Percentiles rank a stretch among this genome's conserved stretches.
These are phyloP conservation scores for Agrotis exclamationis DNA, from an alignment of 2,888 invertebrate genomes.

Conservation along the genomic window DNA sequence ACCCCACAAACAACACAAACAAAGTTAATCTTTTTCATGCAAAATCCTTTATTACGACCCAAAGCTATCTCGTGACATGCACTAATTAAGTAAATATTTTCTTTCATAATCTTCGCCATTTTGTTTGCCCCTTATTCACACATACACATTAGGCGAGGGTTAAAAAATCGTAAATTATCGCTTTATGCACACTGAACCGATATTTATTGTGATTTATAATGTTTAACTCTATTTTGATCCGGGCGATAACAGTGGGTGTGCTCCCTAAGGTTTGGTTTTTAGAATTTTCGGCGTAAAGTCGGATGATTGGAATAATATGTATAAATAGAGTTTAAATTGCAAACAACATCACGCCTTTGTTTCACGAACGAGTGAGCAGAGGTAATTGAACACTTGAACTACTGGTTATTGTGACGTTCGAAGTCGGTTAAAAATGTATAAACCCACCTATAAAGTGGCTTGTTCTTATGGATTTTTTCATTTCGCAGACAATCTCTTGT, in stretches of 20 bases:
- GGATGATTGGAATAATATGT: conserved; percentile 40
- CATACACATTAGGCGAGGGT: conserved; percentile 73
- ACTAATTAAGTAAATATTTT: conserved; percentile 57
- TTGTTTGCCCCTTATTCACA: conserved; percentile 63
- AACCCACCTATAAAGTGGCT: too few species aligned
- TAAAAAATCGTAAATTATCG: conserved; percentile 86
- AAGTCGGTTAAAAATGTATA: too few species aligned
- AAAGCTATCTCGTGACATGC: conserved; percentile 30
- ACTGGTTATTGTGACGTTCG: neutral
- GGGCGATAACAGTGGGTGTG: conserved; percentile 62
- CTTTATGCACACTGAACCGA: conserved; percentile 73
- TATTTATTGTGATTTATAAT: conserved; percentile 84
- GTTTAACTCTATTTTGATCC: conserved; percentile 73
- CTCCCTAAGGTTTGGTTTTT: conserved; percentile 62
- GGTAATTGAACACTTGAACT: neutral
- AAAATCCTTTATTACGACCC: conserved; percentile 22
- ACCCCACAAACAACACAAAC: conserved; percentile 10
- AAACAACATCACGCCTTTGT: neutral
- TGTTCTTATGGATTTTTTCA: too few species aligned
- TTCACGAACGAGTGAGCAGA: neutral
- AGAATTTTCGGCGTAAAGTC: conserved; percentile 54
- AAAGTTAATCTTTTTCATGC: conserved; percentile 39
- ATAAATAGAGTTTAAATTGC: conserved; percentile 3
- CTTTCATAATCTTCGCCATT: conserved; percentile 65
- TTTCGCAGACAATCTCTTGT: too few species aligned